A percentile compares a stretch with the other conserved stretches of the same genome.
phyloP scores from a whole-genome alignment of 2,888 invertebrate species.

The Invenusta paracnida region DNA sequence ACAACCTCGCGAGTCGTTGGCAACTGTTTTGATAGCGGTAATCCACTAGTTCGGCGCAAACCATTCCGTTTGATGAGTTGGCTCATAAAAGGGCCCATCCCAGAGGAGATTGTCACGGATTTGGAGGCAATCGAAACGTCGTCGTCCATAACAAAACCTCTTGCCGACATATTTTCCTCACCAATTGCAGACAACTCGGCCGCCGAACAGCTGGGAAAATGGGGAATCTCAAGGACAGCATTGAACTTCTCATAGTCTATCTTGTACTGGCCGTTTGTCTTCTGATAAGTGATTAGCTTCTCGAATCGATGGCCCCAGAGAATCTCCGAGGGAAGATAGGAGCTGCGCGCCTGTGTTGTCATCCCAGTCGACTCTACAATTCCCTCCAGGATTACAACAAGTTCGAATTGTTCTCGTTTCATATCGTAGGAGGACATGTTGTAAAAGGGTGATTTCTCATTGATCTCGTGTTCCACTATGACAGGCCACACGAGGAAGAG shows the following conservation, averaged over 20 bases:
- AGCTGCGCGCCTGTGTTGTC: slow-evolving; percentile 63
- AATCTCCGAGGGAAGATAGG: slow-evolving; percentile 62
- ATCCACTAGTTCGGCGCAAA: no score
- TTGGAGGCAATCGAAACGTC: no score
- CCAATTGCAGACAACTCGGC: no score
- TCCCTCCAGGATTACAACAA: slow-evolving; percentile 89
- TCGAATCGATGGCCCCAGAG: slow-evolving; percentile 61
- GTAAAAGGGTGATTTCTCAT: slow-evolving; percentile 81
- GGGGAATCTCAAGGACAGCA: background rate
- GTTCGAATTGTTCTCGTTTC: slow-evolving; percentile 84
- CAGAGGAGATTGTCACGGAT: no score
- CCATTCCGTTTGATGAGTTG: no score
- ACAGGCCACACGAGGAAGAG: slow-evolving; percentile 98
- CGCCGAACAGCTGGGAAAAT: no score
- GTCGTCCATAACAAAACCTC: no score
- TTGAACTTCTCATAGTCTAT: background rate
- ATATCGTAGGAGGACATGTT: slow-evolving; percentile 84
- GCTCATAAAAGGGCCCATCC: no score
- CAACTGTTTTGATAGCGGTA: no score
- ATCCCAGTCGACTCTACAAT: slow-evolving; percentile 78
- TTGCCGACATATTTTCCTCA: no score
- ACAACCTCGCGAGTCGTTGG: no score
- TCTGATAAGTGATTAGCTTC: slow-evolving; percentile 51
- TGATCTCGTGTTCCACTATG: slow-evolving; percentile 89
- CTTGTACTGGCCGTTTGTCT: background rate